A percentile compares a stretch with the other conserved stretches of the same genome.
Conservation (phyloP, 2,888 invertebrate genomes). For the Rhingia campestris region DNA sequence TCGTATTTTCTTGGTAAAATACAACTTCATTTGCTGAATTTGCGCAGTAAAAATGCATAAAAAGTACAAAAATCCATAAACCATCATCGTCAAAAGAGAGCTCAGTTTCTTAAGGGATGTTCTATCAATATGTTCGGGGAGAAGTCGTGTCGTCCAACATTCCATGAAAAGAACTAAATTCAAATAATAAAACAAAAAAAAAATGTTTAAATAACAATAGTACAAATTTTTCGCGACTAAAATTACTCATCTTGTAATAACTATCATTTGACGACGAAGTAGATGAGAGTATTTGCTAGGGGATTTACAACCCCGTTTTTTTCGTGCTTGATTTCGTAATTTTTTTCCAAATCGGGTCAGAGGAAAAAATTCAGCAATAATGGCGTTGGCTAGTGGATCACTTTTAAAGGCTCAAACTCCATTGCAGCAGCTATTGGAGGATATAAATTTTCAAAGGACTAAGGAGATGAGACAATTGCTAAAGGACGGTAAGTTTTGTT, state of each 20-base stretch:
- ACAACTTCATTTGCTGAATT: conserved; percentile 42
- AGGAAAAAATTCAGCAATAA: conserved; percentile 28
- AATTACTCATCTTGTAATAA: conserved; percentile 23
- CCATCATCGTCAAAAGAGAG: conserved; percentile 19
- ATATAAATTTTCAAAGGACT: conserved; percentile 95
- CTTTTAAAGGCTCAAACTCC: conserved; percentile 85
- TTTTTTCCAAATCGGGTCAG: conserved; percentile 8
- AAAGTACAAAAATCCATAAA: conserved; percentile 54
- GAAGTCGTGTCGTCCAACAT: conserved; percentile 3
- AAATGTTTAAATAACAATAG: conserved; percentile 53
- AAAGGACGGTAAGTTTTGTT: conserved; percentile 88
- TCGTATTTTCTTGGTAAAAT: conserved; percentile 15
- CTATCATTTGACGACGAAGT: conserved; percentile 18
- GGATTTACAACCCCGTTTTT: conserved; percentile 6
- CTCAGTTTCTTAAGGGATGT: conserved; percentile 63
- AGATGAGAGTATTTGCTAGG: background rate
- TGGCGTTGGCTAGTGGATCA: conserved; percentile 81
- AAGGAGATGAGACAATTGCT: conserved; percentile 94
- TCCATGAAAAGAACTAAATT: conserved; percentile 29
- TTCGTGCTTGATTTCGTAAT: conserved; percentile 42
- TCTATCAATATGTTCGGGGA: conserved; percentile 24
- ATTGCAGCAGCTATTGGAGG: conserved; percentile 93
- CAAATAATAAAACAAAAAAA: conserved; percentile 14
- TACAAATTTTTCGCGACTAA: conserved; percentile 51
- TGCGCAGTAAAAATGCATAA: conserved; percentile 62